Conservation (phyloP, 2,888 invertebrate species). For the Seira ritae region DNA sequence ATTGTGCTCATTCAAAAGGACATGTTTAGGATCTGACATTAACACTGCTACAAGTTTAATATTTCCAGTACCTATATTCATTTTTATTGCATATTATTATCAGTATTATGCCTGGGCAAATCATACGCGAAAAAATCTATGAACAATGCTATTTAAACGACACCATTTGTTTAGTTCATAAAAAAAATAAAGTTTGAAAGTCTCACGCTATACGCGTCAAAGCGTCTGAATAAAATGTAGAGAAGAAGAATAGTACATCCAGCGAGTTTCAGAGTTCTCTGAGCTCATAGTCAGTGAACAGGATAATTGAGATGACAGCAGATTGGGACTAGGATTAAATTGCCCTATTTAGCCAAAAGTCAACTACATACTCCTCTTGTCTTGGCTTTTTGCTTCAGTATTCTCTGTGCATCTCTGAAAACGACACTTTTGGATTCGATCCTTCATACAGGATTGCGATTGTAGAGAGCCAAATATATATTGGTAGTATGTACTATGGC, state of each 20-base stretch:
- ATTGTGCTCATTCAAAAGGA: not conserved
- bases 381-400: slow-evolving; percentile 41
- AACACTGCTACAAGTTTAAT: not conserved
- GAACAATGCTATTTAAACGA: not conserved
- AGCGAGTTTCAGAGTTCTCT: not conserved
- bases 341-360: slow-evolving; percentile 66
- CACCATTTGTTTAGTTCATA: not conserved
- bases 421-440: slow-evolving; percentile 15
- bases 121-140: slow-evolving; percentile 2
- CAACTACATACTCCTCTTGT: slow-evolving; percentile 55
- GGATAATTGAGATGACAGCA: slow-evolving; percentile 71
- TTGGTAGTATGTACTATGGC: too few species aligned
- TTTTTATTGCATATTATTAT: slow-evolving; percentile 13
- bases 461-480: not conserved
- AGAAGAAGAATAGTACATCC: slow-evolving; percentile 46
- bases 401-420: slow-evolving; percentile 18
- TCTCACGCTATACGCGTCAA: not conserved
- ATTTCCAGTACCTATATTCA: not conserved
- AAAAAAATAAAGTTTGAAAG: too few species aligned
- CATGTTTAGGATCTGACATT: not conserved
- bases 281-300: slow-evolving; percentile 60
- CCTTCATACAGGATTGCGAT: not conserved
- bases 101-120: not conserved
- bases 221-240: slow-evolving; percentile 17
- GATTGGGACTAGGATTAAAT: slow-evolving; percentile 69